Evolutionary conservation across 2,797 vertebrate species (phyloP), one percentile per base, ranked within the genome.

Genomic region (Acanthiza pusilla): DNA sequence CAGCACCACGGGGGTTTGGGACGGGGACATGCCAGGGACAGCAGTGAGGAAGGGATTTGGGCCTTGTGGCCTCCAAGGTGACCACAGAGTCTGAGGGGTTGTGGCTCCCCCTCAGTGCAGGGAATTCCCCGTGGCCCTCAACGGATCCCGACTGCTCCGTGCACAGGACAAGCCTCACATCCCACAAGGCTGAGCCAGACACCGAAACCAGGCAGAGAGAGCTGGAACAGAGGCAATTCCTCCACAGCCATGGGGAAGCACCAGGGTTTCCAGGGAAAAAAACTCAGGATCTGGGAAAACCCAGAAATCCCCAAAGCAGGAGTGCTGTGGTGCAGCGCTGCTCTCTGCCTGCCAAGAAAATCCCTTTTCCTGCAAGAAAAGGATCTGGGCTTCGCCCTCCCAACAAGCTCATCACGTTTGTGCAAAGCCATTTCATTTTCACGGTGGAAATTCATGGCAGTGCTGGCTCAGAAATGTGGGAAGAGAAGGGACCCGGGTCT

Each of bases 221-320:
- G n/a, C 1, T 2, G 21, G 66, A 53, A 10, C 5, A 10, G 23
- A 58, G 65, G 65, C 25, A 65, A 66, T 40, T 29, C 36, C 47
- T 26, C n/a, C n/a, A 5, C 0, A 0, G n/a, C 34, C 13, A 0
- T 0, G 4, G 2, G 20, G 42, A 63, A 68, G 58, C 40, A 32
- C 50, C 45, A 1, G 12, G 3, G 26, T 6, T 51, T 47, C 42
- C 43, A 1, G 8, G 16, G 15, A 63, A 36, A 16, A 40, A 36
- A 8, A 2, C 11, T 54, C 38, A 43, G 29, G 22, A 21, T 32
- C 3, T 18, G 67, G 67, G 27, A 63, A 72, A 82, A 54, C 11
- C 42, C 63, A 23, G 19, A 1, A 7, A 68, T 30, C 9, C 27
- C 63, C 88, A 42, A 25, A 61, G 13, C 16, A 23, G 53, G 71